Evolutionary conservation across 2,113 vertebrate genomes (phyloP).

Genomic region (Todiramphus saurophagus): DNA sequence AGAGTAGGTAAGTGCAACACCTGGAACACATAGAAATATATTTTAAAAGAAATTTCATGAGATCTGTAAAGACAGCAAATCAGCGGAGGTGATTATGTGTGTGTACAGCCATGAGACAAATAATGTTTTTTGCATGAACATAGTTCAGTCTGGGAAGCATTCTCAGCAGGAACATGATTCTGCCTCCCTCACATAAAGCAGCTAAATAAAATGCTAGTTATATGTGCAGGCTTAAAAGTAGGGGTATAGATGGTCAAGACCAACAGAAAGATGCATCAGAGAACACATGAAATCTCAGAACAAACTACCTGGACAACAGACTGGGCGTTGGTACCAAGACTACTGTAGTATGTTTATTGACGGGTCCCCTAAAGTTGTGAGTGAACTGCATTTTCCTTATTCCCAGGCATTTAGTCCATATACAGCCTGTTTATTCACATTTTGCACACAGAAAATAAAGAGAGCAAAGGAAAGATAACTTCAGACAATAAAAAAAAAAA

Average conservation of each 20-base stretch:
- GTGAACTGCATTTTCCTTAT: neutral
- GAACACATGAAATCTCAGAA: rapidly evolving
- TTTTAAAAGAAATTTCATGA: neutral
- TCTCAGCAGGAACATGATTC: neutral
- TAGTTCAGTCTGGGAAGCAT: neutral
- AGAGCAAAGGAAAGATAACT: neutral
- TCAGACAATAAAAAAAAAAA: neutral
- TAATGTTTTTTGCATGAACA: neutral
- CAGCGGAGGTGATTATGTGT: neutral
- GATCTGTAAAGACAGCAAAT: neutral
- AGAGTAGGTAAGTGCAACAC: neutral
- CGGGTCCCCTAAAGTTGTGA: neutral
- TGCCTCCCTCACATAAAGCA: neutral
- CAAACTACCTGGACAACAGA: neutral
- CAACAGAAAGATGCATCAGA: neutral
- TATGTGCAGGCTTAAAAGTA: neutral
- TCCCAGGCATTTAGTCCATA: neutral
- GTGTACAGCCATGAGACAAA: neutral
- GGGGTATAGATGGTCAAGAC: neutral
- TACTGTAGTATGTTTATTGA: neutral
- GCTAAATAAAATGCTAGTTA: neutral
- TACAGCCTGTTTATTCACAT: neutral
- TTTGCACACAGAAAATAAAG: neutral
- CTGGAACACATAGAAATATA: neutral
- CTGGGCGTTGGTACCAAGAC: neutral